Conservation (phyloP, 2,113 vertebrate genomes). For the Leiothrix lutea region DNA sequence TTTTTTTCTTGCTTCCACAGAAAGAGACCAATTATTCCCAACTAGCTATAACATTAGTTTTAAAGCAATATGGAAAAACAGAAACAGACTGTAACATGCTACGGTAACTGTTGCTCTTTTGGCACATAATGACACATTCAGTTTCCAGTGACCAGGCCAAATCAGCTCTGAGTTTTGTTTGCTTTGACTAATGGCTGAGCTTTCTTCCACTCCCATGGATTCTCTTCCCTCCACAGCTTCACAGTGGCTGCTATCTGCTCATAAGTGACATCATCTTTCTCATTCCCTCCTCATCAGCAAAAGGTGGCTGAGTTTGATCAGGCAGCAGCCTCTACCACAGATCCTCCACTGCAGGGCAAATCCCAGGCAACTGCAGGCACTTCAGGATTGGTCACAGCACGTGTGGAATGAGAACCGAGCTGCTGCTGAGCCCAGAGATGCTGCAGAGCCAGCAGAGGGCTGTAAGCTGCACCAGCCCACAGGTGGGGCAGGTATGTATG, state of each 20-base stretch:
- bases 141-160: background rate
- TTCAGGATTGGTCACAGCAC: background rate
- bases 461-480: background rate
- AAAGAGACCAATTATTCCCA: background rate
- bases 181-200: background rate
- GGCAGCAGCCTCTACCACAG: background rate
- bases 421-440: background rate
- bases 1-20: background rate
- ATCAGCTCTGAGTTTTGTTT: background rate
- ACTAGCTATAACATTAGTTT: background rate
- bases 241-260: background rate
- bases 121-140: background rate
- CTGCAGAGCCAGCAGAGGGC: background rate
- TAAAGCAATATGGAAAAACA: background rate
- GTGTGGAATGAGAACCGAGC: background rate
- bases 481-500: accelerated
- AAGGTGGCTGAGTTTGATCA: background rate
- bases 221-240: background rate
- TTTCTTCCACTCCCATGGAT: background rate
- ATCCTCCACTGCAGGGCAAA: background rate
- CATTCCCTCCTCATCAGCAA: background rate
- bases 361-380: background rate
- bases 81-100: background rate
- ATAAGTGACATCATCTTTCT: background rate
- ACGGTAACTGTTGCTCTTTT: background rate